These are phyloP conservation scores for Eumaeus atala DNA, from an alignment of 1,140 invertebrate genomes.

Conservation along the genomic window DNA sequence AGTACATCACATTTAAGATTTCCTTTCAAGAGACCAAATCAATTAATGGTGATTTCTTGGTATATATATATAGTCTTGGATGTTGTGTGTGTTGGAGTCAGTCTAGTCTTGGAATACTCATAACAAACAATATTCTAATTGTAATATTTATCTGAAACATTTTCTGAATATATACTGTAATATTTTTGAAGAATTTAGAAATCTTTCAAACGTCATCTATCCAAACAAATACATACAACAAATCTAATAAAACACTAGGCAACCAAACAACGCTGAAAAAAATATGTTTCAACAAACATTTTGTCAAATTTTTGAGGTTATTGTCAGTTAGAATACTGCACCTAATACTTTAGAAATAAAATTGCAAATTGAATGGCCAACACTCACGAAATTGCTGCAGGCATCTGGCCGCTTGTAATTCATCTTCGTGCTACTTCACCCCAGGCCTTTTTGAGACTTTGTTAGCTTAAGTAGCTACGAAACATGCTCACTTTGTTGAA, in stretches of 20 bases:
- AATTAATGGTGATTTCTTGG: no score
- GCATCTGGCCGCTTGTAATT: conserved; percentile 1
- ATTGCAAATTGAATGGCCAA: background rate
- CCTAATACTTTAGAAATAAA: background rate
- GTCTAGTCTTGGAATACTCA: no score
- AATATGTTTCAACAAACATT: conserved; percentile 10
- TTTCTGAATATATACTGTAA: no score
- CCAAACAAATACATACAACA: background rate
- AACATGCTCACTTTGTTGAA: conserved; percentile 4
- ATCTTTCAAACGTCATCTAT: background rate
- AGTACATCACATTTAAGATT: no score
- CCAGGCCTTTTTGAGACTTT: conserved; percentile 6
- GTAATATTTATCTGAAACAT: no score
- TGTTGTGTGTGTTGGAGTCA: no score
- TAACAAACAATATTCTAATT: no score
- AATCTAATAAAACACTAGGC: conserved; percentile 2
- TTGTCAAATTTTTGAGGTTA: background rate
- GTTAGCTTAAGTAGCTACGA: conserved; percentile 7
- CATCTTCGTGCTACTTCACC: conserved; percentile 4
- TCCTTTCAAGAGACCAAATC: no score
- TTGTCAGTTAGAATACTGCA: background rate
- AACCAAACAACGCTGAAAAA: background rate
- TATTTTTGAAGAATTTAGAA: no score
- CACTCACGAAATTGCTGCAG: background rate
- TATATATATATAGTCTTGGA: no score